Evolutionary conservation across 2,113 vertebrate species (phyloP).

Genomic region (Eupsittula cactorum): DNA sequence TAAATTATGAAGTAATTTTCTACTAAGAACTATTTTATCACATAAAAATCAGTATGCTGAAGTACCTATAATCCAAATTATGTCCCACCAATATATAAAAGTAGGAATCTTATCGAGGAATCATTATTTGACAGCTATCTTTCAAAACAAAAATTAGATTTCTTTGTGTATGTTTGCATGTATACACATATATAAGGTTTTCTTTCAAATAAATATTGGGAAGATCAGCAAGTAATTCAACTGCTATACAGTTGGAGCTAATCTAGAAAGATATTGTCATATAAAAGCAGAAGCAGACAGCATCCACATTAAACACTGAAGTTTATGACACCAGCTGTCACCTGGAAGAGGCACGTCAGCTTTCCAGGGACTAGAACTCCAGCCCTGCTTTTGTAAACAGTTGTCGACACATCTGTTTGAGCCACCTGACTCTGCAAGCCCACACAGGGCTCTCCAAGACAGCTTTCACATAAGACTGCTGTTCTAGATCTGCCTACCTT

Average conservation of each 20-base stretch:
- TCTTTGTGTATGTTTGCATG: background rate
- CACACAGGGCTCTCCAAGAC: background rate
- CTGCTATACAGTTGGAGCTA: background rate
- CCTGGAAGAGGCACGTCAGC: background rate
- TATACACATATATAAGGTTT: background rate
- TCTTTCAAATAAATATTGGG: background rate
- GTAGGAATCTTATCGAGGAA: background rate
- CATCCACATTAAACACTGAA: background rate
- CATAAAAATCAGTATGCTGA: background rate
- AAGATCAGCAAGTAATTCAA: background rate
- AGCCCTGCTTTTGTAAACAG: background rate
- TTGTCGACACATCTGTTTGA: background rate
- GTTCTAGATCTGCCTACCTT: background rate
- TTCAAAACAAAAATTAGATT: background rate
- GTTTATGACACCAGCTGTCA: background rate
- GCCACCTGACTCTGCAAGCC: background rate
- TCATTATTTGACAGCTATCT: background rate
- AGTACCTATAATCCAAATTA: background rate
- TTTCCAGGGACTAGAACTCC: background rate
- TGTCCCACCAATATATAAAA: background rate
- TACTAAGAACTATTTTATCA: background rate
- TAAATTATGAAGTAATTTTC: background rate
- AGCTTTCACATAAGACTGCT: background rate
- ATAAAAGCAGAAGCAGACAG: background rate
- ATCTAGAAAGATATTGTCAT: background rate